Base-by-base conservation (phyloP, 2,113 vertebrate species). In the Rhea americana region DNA sequence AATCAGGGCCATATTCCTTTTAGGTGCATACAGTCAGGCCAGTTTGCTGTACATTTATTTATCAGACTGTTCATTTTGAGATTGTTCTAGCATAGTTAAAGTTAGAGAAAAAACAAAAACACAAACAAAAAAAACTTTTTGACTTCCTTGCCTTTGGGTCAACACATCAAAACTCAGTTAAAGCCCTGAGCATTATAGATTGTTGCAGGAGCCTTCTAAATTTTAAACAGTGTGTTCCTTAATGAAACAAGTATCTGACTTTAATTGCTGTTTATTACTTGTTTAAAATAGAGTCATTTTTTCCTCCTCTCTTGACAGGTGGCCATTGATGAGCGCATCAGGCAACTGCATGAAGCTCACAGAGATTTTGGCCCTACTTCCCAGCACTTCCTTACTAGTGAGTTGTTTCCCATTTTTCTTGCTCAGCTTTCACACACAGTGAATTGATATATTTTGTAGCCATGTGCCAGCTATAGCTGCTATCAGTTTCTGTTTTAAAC, bases 271-370 rank as follows among this genome's bases (percentile, higher is more conserved):
- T 24, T 96, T 81, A 43, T 90, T 95, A 61, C 58, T 76, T 67
- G 26, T 56, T 78, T 77, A 47, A 28, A 74, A 90, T 28, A 90
- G 37, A 73, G 25, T 94, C 0, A 68, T 89, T 93, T 89, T 59
- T 95, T 78, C 82, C 20, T 83, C 30, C 14, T 95, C 58, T 96
- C 85, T 74, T 96, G 88, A 87, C 97, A 99, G 99, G 97, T 99
- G 84, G 98, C 98, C 3, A 96, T 99, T 93, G 98, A 98, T 82
- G 99, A 99, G 59, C 98, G 99, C 85, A 97, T 99, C 93, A 98
- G 98, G 94, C 99, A 99, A 95, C 97, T 99, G 96, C 98, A 98
- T 1, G 99, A 99, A 85, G 98, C 99, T 96, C 98, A 99, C 84
- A 98, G 97, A 85, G 99, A 99, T 95, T 99, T 99, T 95, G 98